phyloP scores from a whole-genome alignment of 2,888 invertebrate genomes.

The Ellobium chinense region DNA sequence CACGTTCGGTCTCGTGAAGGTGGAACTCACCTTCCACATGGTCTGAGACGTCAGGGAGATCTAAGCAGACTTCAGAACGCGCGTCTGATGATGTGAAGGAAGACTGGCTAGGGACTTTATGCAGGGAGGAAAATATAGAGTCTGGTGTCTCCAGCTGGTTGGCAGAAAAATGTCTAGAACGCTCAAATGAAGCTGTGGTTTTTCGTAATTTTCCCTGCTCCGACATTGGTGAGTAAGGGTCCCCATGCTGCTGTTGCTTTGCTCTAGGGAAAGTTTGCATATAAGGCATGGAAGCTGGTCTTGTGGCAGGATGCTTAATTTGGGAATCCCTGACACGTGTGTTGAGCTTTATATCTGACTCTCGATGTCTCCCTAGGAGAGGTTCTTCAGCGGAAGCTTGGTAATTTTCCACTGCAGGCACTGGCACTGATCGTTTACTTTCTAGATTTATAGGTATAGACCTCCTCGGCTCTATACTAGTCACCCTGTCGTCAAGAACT shows the following conservation, averaged over 20 bases:
- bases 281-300: conserved; percentile 25
- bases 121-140: conserved; percentile 26
- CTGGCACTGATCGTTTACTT: background rate
- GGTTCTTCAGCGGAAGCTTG: conserved; percentile 25
- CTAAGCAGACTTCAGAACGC: conserved; percentile 50
- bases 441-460: conserved; percentile 3
- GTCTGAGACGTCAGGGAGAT: conserved; percentile 47
- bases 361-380: conserved; percentile 4
- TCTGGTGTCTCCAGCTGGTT: conserved; percentile 18
- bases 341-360: conserved; percentile 15
- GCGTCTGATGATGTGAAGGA: conserved; percentile 50
- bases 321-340: background rate
- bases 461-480: conserved; percentile 19
- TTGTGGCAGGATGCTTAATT: background rate
- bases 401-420: background rate
- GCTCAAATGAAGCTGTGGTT: conserved; percentile 25
- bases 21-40: conserved; percentile 27
- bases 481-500: conserved; percentile 36
- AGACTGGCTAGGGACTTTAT: conserved; percentile 45
- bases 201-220: background rate
- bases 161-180: background rate
- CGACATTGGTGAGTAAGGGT: background rate
- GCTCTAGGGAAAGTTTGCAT: conserved; percentile 40
- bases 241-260: background rate
- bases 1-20: background rate